These are phyloP conservation scores for Micrasema minimum DNA, from an alignment of 1,140 invertebrate species.

Conservation along the genomic window DNA sequence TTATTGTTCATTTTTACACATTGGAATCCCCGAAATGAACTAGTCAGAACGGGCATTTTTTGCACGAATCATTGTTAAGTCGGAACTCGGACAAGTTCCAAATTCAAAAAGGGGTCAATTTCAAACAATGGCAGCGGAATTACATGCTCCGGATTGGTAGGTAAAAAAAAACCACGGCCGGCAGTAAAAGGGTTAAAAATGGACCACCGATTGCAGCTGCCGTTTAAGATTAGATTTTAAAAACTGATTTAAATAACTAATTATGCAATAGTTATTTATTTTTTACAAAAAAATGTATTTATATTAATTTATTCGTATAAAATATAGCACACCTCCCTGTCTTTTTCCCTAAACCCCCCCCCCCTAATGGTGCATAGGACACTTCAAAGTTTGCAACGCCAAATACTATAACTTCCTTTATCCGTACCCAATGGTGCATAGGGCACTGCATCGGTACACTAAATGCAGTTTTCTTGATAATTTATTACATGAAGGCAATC, in stretches of 20 bases:
- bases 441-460: too few species aligned
- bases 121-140: constrained; percentile 11
- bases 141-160: background rate
- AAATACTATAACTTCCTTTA: too few species aligned
- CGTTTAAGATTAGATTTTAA: background rate
- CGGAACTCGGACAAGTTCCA: background rate
- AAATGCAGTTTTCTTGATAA: too few species aligned
- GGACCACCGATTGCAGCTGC: constrained; percentile 27
- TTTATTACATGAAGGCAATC: too few species aligned
- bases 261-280: too few species aligned
- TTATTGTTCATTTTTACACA: background rate
- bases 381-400: too few species aligned
- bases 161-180: constrained; percentile 9
- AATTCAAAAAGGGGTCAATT: constrained; percentile 21
- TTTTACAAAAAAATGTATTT: too few species aligned
- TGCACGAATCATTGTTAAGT: constrained; percentile 12
- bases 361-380: too few species aligned
- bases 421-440: too few species aligned
- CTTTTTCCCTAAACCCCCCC: too few species aligned
- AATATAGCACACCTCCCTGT: too few species aligned
- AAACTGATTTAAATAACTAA: constrained; percentile 23
- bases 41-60: constrained; percentile 4
- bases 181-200: constrained; percentile 23
- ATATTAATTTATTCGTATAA: too few species aligned
- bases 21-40: background rate